Evolutionary conservation across 1,140 invertebrate genomes (phyloP), one percentile per base, ranked within the genome.

Genomic region (Tachypleus tridentatus): DNA sequence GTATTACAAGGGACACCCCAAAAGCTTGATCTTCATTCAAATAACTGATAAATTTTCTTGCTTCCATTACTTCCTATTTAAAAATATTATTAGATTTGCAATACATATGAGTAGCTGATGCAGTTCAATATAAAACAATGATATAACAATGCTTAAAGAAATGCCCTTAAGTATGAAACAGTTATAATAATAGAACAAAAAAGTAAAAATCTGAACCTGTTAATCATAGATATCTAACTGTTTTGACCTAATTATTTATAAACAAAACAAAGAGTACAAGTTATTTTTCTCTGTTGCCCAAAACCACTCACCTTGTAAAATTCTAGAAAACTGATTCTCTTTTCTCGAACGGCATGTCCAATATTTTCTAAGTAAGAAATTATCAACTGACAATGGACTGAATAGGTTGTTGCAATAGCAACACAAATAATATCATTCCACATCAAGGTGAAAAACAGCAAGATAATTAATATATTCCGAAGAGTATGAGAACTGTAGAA

Each of bases 361-460:
- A 71, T 51, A 53, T 59, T 68, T 7, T 60, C 10, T 4, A 70
- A 61, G 48, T 66, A 70, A 11, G 58, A 62, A 11, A 70, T 64
- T 29, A 71, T 70, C 9, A 70, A 29, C 49, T 70, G 61, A 58
- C 70, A 70, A 60, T 70, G 61, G 4, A 70, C 62, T 11, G 68
- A 60, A 65, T 70, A 70, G 5, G 8, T 68, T 48, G 61, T 65
- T 4, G 66, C 57, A 51, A 70, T 68, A 29, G 69, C 70, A 29
- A 57, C 57, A 62, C 67, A 69, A 51, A 67, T 63, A 4, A 69
- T 51, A 54, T 70, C 69, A 58, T 63, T 65, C 10, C 56, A 58
- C 9, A 50, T 60, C 8, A 67, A 64, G 48, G 49, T 51, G 6
- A 51, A 11, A 4, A 62, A 5, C 51, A 49, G 50, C n/a, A 62